A percentile compares a stretch with the other conserved stretches of the same genome.
phyloP scores from a whole-genome alignment of 1,140 invertebrate genomes.

The Zaprionus taronus region DNA sequence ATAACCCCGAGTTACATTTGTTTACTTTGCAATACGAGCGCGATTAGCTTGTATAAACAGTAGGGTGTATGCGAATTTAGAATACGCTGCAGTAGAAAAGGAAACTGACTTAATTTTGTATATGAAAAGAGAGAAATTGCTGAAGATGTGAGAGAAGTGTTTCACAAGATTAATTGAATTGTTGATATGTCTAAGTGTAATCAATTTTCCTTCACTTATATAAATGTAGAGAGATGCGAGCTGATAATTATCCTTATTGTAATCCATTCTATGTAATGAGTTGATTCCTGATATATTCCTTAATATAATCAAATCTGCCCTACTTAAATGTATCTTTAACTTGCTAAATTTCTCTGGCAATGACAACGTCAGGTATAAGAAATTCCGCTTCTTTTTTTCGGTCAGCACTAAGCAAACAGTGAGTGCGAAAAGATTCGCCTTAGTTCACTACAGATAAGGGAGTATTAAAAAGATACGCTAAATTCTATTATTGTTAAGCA shows the following conservation, averaged over 20 bases:
- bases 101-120: background rate
- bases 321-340: too few relatives aligned
- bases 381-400: background rate
- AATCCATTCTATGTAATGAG: background rate
- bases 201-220: background rate
- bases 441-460: conserved; percentile 12
- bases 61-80: background rate
- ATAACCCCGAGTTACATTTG: conserved; percentile 3
- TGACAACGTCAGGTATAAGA: background rate
- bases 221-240: too few relatives aligned
- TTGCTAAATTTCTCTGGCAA: too few relatives aligned
- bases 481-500: conserved; percentile 33
- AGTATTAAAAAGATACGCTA: conserved; percentile 5
- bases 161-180: background rate
- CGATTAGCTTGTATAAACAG: background rate
- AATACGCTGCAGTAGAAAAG: background rate
- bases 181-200: background rate
- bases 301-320: background rate
- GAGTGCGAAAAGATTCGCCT: background rate
- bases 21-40: conserved; percentile 1
- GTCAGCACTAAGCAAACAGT: background rate
- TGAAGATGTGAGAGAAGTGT: background rate
- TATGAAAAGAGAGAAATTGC: background rate
- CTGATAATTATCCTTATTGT: background rate
- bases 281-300: background rate